Conservation (phyloP, 2,888 invertebrate genomes). For the Oscheius onirici region DNA sequence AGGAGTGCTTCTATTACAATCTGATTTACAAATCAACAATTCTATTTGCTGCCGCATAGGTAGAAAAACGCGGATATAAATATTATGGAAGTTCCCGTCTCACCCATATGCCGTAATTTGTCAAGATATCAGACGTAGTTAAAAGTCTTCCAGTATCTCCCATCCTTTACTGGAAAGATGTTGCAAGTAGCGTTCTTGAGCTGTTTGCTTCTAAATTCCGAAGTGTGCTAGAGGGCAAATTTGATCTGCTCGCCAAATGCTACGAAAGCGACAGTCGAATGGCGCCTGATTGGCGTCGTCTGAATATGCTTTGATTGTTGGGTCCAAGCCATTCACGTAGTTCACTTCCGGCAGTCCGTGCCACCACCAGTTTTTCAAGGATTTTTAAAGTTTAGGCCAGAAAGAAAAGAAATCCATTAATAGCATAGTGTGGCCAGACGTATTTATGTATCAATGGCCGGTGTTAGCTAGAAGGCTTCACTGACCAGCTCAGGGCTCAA, state of each 20-base stretch:
- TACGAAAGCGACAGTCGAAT: conserved; percentile 30
- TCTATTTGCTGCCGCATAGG: too few species aligned
- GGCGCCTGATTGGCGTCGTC: conserved; percentile 30
- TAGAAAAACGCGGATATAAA: too few species aligned
- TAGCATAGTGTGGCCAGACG: conserved; percentile 7
- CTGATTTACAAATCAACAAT: too few species aligned
- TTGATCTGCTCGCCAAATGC: conserved; percentile 30
- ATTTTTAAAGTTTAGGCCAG: neutral
- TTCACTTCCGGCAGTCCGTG: conserved; percentile 24
- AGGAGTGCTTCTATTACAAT: too few species aligned
- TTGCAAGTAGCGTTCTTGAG: conserved; percentile 11
- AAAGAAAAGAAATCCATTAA: conserved; percentile 6
- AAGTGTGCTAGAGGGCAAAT: conserved; percentile 32
- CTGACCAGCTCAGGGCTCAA: conserved; percentile 28
- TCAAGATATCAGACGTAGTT: neutral
- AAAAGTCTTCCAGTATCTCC: too few species aligned
- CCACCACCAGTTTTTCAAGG: neutral
- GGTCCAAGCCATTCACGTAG: conserved; percentile 22
- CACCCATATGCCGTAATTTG: too few species aligned
- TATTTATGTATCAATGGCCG: conserved; percentile 28
- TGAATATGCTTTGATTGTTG: conserved; percentile 33
- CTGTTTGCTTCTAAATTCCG: conserved; percentile 26
- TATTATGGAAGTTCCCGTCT: too few species aligned
- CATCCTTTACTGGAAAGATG: neutral
- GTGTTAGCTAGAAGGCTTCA: neutral